Base-by-base conservation (phyloP, 1,140 invertebrate species). In the Nephila pilipes region DNA sequence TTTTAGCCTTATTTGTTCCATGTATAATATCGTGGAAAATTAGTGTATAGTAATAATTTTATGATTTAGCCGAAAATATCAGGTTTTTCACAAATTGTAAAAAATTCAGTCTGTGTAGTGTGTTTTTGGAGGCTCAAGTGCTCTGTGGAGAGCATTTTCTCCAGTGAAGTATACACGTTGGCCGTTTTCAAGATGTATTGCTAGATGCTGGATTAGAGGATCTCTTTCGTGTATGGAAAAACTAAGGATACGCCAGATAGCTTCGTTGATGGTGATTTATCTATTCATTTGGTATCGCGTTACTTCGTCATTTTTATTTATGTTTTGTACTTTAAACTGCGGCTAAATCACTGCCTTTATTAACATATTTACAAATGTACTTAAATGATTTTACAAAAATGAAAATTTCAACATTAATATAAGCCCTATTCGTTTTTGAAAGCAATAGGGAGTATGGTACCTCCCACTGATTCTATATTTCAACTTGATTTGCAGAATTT, bases 361-460 rank as follows among this genome's bases (percentile, higher is more conserved):
- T 94, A 65, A 94, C 38, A 4, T 95, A 95, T 90, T 94, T 95
- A 69, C 89, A 93, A 38, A 95, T 38, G 93, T 96, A 96, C 94
- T 96, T 96, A 55, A 96, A 95, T 46, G 95, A 95, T 94, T 96
- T 96, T 69, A 96, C 95, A 20, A 95, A 96, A 94, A 95, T 95
- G 94, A 95, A 96, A 94, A 95, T 95, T 94, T 96, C 95, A 22
- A 96, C 95, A 93, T 96, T 96, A 46, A 95, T 95, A 94, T 96
- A 96, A 60, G 95, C 94, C 90, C 96, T 95, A 93, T 95, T 96
- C 85, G 94, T 96, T 94, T 95, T 95, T 95, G 92, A 95, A 96
- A 95, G 69, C 12, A 79, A 58, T 46, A 90, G 81, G 83, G 81
- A 94, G 46, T 96, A 96, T 87, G 96, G 96, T 63, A 96, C 89